phyloP scores from a whole-genome alignment of 2,888 invertebrate genomes.

The Acleris emargana region DNA sequence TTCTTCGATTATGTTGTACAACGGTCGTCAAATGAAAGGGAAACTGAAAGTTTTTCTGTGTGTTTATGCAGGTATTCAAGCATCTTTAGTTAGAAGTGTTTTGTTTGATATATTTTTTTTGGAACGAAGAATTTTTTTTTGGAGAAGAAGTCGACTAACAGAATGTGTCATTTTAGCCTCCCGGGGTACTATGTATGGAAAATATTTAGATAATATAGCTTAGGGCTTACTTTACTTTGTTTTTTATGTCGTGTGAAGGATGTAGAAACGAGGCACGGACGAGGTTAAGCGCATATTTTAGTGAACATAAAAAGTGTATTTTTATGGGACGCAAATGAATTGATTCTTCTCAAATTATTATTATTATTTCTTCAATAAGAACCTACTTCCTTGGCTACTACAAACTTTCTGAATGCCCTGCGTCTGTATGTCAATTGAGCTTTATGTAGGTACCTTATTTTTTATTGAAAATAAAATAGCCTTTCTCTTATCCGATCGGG shows the following conservation, averaged over 20 bases:
- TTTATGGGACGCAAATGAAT: too few species aligned
- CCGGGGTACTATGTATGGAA: too few species aligned
- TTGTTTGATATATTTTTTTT: too few species aligned
- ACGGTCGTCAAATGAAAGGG: conserved; percentile 48
- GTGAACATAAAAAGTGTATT: too few species aligned
- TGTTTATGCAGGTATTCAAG: conserved; percentile 43
- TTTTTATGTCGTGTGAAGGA: too few species aligned
- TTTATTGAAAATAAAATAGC: conserved; percentile 82
- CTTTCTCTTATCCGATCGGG: conserved; percentile 80
- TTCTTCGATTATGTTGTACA: conserved; percentile 71
- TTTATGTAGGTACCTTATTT: conserved; percentile 64
- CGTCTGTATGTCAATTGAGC: conserved; percentile 36
- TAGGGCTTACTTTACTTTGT: too few species aligned
- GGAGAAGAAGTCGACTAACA: too few species aligned
- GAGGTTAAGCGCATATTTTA: too few species aligned
- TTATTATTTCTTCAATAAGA: conserved; percentile 25
- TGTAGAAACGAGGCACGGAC: too few species aligned
- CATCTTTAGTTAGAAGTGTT: background rate
- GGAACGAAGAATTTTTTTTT: too few species aligned
- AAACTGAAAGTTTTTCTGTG: conserved; percentile 40
- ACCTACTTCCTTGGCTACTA: conserved; percentile 28
- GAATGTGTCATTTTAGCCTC: too few species aligned
- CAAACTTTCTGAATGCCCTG: conserved; percentile 22
- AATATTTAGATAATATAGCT: too few species aligned
- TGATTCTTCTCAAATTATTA: conserved; percentile 9